Percentiles rank a stretch among this genome's conserved stretches.
These are phyloP conservation scores for Otolemur crassicaudatus DNA, from an alignment of 2,797 vertebrate genomes.

Conservation along the genomic window DNA sequence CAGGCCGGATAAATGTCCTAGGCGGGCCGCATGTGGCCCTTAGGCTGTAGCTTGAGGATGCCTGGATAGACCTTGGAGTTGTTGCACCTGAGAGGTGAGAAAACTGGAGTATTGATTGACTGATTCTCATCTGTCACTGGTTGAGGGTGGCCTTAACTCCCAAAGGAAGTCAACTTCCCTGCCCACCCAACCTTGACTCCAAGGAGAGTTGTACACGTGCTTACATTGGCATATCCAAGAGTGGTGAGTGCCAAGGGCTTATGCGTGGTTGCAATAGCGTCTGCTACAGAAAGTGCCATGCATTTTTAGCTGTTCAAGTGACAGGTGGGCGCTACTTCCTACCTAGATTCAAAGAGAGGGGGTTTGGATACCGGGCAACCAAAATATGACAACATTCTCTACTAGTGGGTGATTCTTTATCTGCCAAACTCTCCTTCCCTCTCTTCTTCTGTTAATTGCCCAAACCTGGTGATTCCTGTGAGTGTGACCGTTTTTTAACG, in stretches of 20 bases:
- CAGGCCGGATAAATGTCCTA: too few species aligned
- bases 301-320: conserved; percentile 32
- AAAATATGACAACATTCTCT: background rate
- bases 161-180: background rate
- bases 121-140: background rate
- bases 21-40: too few species aligned
- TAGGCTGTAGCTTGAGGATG: too few species aligned
- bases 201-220: background rate
- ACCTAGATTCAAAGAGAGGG: conserved; percentile 25
- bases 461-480: background rate
- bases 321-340: background rate
- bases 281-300: background rate
- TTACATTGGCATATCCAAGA: background rate
- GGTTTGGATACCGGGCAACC: background rate
- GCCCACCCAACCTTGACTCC: background rate
- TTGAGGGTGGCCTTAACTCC: background rate
- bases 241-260: background rate
- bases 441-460: background rate
- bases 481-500: background rate
- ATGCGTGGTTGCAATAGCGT: background rate
- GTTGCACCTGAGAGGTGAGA: background rate
- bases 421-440: background rate
- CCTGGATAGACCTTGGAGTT: background rate
- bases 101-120: background rate
- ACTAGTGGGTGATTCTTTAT: background rate